These are phyloP conservation scores for Eledone cirrhosa DNA, from an alignment of 2,888 invertebrate species.

Conservation along the genomic window DNA sequence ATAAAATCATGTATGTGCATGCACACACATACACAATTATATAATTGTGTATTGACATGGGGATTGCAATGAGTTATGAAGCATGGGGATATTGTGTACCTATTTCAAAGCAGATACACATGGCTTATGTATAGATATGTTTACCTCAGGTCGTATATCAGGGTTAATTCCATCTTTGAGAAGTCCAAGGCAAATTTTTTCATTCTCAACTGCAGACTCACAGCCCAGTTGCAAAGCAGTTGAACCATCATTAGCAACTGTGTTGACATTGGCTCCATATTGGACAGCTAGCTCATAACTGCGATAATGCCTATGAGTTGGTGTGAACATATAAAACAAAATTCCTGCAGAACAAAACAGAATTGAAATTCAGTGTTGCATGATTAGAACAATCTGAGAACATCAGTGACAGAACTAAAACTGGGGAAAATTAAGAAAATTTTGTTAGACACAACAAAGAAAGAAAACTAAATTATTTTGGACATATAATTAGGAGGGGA, in stretches of 20 bases:
- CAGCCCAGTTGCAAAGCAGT: constrained; percentile 64
- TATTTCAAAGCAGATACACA: no score
- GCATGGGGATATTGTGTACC: no score
- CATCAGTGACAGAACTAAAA: neutral
- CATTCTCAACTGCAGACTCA: constrained; percentile 64
- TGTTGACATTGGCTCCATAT: constrained; percentile 65
- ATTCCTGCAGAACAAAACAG: constrained; percentile 51
- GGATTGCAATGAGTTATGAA: no score
- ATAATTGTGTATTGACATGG: no score
- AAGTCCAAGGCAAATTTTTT: constrained; percentile 61
- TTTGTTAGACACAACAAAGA: neutral
- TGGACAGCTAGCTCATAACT: constrained; percentile 63
- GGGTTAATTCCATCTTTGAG: constrained; percentile 64
- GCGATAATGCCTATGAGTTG: constrained; percentile 64
- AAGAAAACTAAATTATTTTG: constrained; percentile 13
- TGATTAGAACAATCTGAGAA: no score
- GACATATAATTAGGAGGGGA: no score
- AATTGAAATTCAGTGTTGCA: no score
- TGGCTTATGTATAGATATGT: no score
- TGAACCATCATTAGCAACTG: constrained; percentile 59
- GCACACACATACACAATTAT: no score
- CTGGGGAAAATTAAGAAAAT: neutral
- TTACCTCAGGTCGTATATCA: constrained; percentile 60
- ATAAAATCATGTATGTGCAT: no score
- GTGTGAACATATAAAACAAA: constrained; percentile 63